A percentile compares a stretch with the other conserved stretches of the same genome.
Evolutionary conservation across 64 coral and sea anemone genomes (phyloP).

Genomic region (Montipora foliosa): DNA sequence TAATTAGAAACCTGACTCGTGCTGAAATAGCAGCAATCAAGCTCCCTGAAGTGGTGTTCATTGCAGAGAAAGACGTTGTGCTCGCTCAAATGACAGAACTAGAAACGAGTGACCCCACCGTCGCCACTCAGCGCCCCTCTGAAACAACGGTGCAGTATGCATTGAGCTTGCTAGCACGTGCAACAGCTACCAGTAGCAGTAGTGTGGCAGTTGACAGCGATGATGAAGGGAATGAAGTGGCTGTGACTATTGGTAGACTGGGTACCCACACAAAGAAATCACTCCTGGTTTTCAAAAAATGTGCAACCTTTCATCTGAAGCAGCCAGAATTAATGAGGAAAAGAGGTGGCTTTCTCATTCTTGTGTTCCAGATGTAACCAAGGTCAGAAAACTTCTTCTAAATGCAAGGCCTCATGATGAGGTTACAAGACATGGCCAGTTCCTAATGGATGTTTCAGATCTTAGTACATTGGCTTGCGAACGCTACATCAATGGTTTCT

Average conservation of each 20-base stretch:
- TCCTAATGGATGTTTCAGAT: slow-evolving; percentile 14
- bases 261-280: not conserved
- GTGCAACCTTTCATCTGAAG: not conserved
- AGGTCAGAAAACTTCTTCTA: not conserved
- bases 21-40: not conserved
- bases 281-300: not conserved
- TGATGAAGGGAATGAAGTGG: not conserved
- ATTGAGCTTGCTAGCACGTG: not conserved
- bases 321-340: slow-evolving; percentile 8
- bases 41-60: not conserved
- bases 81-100: not conserved
- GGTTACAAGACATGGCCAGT: slow-evolving; percentile 5
- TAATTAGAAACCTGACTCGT: not conserved
- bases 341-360: not conserved
- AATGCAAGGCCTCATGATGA: not conserved
- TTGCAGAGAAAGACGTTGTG: not conserved
- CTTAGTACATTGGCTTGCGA: not conserved
- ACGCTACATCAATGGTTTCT: slow-evolving; percentile 6
- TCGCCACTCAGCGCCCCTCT: not conserved
- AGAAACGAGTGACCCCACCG: not conserved
- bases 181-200: not conserved
- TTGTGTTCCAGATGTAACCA: not conserved
- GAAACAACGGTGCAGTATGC: slow-evolving; percentile 1
- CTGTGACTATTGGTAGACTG: not conserved
- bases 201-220: not conserved